Percentiles rank a stretch among this genome's conserved stretches.
These are phyloP conservation scores for Himantopus leucocephalus DNA, from an alignment of 2,113 vertebrate genomes.

Conservation along the genomic window DNA sequence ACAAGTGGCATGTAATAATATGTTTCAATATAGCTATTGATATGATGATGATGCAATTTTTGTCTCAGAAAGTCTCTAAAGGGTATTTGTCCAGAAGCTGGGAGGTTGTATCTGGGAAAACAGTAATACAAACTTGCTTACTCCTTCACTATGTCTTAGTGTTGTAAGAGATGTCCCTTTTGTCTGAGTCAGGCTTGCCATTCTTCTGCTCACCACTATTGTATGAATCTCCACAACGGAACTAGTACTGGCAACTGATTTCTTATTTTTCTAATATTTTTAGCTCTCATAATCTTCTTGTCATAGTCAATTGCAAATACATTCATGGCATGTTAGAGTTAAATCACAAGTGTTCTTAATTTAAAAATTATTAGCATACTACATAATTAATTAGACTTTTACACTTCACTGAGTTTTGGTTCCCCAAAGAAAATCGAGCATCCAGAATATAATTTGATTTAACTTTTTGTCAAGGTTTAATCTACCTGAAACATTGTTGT, in stretches of 20 bases:
- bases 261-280: background rate
- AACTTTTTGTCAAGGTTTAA: slow-evolving; percentile 78
- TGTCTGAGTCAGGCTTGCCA: background rate
- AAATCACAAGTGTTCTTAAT: slow-evolving; percentile 76
- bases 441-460: slow-evolving; percentile 79
- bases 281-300: slow-evolving; percentile 23
- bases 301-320: slow-evolving; percentile 51
- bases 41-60: background rate
- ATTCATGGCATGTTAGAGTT: slow-evolving; percentile 57
- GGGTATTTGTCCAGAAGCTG: background rate
- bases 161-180: background rate
- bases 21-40: background rate
- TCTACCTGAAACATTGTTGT: slow-evolving; percentile 74
- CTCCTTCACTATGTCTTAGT: background rate
- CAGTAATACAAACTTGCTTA: background rate
- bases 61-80: background rate
- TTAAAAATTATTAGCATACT: slow-evolving; percentile 79
- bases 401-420: slow-evolving; percentile 71
- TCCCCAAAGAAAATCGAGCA: slow-evolving; percentile 77
- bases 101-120: background rate
- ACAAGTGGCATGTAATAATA: background rate
- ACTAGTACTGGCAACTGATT: background rate
- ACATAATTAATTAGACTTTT: slow-evolving; percentile 83
- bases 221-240: background rate
- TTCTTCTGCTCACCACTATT: background rate